These are phyloP conservation scores for Cheilosia impressa DNA, from an alignment of 2,888 invertebrate genomes.

Conservation along the genomic window DNA sequence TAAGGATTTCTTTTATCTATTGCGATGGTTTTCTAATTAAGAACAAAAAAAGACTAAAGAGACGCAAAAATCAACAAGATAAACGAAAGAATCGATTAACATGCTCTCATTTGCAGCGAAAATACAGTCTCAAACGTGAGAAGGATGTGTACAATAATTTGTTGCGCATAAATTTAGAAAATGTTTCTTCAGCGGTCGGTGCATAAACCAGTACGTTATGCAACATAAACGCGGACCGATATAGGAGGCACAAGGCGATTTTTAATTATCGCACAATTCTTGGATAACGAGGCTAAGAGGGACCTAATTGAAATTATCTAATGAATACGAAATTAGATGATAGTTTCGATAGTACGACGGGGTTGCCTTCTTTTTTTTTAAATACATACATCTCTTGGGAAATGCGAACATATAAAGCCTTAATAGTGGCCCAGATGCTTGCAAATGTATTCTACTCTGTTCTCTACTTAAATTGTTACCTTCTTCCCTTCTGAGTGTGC, in stretches of 20 bases:
- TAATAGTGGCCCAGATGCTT: too few relatives aligned
- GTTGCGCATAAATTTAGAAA: slow-evolving; percentile 46
- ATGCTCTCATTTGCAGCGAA: slow-evolving; percentile 29
- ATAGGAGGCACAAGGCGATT: slow-evolving; percentile 9
- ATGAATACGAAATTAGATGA: slow-evolving; percentile 7
- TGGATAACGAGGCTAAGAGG: slow-evolving; percentile 15
- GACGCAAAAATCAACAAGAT: slow-evolving; percentile 16
- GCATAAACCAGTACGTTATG: not conserved
- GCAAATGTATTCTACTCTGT: too few relatives aligned
- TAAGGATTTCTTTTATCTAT: slow-evolving; percentile 65
- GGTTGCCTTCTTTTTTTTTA: too few relatives aligned
- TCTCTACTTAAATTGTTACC: too few relatives aligned
- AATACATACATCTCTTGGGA: too few relatives aligned
- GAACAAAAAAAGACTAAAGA: not conserved
- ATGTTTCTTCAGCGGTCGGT: not conserved
- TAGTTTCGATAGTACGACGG: not conserved
- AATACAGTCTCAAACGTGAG: not conserved
- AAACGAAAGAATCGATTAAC: slow-evolving; percentile 46
- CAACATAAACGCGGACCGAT: slow-evolving; percentile 1
- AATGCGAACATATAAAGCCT: too few relatives aligned
- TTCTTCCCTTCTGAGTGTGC: too few relatives aligned
- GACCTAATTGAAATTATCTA: slow-evolving; percentile 28
- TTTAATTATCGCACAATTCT: slow-evolving; percentile 18
- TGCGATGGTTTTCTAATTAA: slow-evolving; percentile 51
- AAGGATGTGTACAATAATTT: slow-evolving; percentile 28